Conservation (phyloP, 2,888 invertebrate genomes). For the Neria commutata region DNA sequence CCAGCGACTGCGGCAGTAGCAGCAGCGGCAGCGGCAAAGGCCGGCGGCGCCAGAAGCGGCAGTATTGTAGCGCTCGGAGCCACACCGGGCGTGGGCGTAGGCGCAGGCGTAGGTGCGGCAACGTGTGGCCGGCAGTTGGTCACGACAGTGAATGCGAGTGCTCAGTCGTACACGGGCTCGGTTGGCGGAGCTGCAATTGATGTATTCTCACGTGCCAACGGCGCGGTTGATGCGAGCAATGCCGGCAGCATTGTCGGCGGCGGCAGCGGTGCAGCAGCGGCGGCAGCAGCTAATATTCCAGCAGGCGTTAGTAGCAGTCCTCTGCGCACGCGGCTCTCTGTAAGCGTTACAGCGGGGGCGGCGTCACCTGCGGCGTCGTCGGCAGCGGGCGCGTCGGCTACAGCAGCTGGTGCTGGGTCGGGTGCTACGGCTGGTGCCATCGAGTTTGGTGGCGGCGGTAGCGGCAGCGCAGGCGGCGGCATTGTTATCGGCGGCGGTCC, state of each 20-base stretch:
- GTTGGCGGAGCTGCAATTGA: conserved; percentile 2
- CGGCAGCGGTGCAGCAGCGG: conserved; percentile 7
- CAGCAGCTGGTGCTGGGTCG: neutral
- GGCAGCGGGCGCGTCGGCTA: conserved; percentile 9
- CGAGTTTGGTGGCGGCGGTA: conserved; percentile 29
- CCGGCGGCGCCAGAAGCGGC: conserved; percentile 25
- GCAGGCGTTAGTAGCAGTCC: conserved; percentile 22
- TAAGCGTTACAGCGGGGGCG: conserved; percentile 32
- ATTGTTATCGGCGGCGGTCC: conserved; percentile 30
- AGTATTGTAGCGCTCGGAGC: conserved; percentile 24
- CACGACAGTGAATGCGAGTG: neutral
- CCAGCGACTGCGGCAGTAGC: conserved; percentile 33
- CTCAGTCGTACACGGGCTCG: too few relatives aligned
- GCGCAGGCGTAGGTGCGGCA: conserved; percentile 13
- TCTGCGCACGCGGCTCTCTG: conserved; percentile 42
- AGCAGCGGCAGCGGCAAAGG: conserved; percentile 46
- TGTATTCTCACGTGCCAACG: neutral
- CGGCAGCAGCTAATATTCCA: neutral
- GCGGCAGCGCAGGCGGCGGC: neutral
- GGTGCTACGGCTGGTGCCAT: conserved; percentile 17
- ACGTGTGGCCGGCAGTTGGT: conserved; percentile 27
- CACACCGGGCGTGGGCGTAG: neutral
- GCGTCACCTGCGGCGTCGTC: neutral
- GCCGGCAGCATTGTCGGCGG: conserved; percentile 14
- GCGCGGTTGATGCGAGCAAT: neutral